A percentile compares a stretch with the other conserved stretches of the same genome.
These are phyloP conservation scores for Amiota minor DNA, from an alignment of 2,888 invertebrate genomes.

Conservation along the genomic window DNA sequence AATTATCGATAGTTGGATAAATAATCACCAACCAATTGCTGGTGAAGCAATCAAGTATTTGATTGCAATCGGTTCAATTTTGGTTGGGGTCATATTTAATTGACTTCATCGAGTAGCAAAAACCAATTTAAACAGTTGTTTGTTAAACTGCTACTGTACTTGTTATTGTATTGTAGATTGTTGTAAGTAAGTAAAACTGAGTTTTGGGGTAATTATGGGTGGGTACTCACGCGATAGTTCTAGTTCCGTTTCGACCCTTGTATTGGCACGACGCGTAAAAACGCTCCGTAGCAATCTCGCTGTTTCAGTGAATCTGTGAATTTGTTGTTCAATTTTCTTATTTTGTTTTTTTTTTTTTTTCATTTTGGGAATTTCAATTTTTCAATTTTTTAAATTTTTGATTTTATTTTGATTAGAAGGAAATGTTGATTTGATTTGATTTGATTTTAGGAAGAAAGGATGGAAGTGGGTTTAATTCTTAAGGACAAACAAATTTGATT, in stretches of 20 bases:
- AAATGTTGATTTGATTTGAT: conserved; percentile 12
- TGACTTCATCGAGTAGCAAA: background rate
- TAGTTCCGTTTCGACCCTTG: conserved; percentile 88
- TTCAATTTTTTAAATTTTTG: background rate
- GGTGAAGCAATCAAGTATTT: no score
- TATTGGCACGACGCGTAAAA: conserved; percentile 85
- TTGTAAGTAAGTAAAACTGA: no score
- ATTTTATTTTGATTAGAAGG: conserved; percentile 21
- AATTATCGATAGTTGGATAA: conserved; percentile 6
- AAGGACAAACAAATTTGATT: conserved; percentile 47
- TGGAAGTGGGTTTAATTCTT: background rate
- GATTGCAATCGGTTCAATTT: no score
- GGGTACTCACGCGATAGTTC: conserved; percentile 93
- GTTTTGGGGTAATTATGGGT: conserved; percentile 21
- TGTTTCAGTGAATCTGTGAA: conserved; percentile 93
- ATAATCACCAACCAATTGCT: no score
- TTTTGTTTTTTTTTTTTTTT: background rate
- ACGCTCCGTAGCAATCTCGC: conserved; percentile 95
- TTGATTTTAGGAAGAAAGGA: no score
- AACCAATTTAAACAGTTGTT: no score
- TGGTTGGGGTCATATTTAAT: background rate
- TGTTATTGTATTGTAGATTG: background rate
- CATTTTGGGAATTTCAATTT: background rate
- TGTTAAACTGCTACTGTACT: background rate
- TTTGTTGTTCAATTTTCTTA: conserved; percentile 46